These are phyloP conservation scores for Drosophila ficusphila DNA, from an alignment of 1,140 invertebrate genomes.

Conservation along the genomic window DNA sequence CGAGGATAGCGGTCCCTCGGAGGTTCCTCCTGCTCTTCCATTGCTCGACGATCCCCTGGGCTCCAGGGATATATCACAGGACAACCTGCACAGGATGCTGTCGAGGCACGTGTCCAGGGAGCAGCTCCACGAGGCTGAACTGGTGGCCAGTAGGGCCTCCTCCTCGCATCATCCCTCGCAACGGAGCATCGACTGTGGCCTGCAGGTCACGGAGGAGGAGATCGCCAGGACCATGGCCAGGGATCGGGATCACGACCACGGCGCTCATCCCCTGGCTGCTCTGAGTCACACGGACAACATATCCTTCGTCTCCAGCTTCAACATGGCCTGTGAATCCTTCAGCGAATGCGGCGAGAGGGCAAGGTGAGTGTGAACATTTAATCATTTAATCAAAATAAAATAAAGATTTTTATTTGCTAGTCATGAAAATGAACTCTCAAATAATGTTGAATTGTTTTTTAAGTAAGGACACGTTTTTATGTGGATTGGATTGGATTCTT, in stretches of 20 bases:
- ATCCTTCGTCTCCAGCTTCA: slow-evolving; percentile 93
- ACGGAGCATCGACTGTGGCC: slow-evolving; percentile 84
- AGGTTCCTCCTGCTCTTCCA: slow-evolving; percentile 90
- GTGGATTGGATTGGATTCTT: too few species aligned
- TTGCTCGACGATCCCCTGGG: slow-evolving; percentile 90
- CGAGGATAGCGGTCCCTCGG: slow-evolving; percentile 89
- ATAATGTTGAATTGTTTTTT: too few species aligned
- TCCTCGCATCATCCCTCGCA: slow-evolving; percentile 85
- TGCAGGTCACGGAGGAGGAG: slow-evolving; percentile 96
- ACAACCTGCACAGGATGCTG: slow-evolving; percentile 89
- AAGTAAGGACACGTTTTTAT: too few species aligned
- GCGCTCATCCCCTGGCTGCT: slow-evolving; percentile 91
- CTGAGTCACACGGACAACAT: slow-evolving; percentile 94
- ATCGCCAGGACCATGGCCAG: slow-evolving; percentile 93
- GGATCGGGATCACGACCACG: slow-evolving; percentile 88
- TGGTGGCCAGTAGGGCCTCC: slow-evolving; percentile 58
- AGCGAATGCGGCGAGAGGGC: slow-evolving; percentile 83
- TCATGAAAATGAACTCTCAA: too few species aligned
- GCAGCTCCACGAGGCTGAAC: slow-evolving; percentile 81
- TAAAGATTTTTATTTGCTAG: too few species aligned
- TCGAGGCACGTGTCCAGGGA: slow-evolving; percentile 85
- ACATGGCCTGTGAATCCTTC: slow-evolving; percentile 88
- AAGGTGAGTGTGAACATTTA: slow-evolving; percentile 55
- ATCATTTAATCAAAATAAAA: too few species aligned
- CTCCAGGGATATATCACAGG: slow-evolving; percentile 91